Evolutionary conservation across 2,888 invertebrate species (phyloP), one percentile per base, ranked within the genome.

Genomic region (Sussaba pulchella): DNA sequence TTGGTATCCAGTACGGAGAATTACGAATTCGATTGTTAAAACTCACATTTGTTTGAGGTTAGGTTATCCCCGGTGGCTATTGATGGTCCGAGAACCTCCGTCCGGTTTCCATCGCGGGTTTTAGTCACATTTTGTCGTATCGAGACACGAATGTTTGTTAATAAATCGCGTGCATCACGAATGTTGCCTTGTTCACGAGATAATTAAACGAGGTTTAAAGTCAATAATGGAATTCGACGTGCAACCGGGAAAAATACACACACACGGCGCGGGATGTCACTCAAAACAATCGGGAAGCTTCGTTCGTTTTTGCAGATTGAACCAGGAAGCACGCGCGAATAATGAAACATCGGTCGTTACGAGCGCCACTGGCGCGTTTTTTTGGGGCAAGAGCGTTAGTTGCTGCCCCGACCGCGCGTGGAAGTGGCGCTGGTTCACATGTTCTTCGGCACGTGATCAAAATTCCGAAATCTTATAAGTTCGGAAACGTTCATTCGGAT

Each of bases 11-110:
- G 3, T 14, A 12, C 2, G 21, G 41, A 4, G 31, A 26, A 47
- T 43, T 19, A 21, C 10, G 14, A n/a, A 45, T n/a, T 31, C 9
- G 5, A 31, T 26, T 21, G 14, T 67, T 5, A 75, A 61, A 69
- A 81, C 81, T 81, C 14, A 81, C 81, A 72, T 81, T 66, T 72
- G 67, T 73, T 54, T 57, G 72, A 43, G 50, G 72, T 63, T 69
- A 78, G 72, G 73, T 78, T 78, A 73, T 78, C 69, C n/a, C n/a
- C 78, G 73, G 52, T 63, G 36, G 57, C 57, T 12, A 54, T 50
- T 54, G 21, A 54, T 21, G 21, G 21, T 21, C 66, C 71, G 75
- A 66, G 41, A 57, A 61, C 36, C 41, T 39, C 9, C 12, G 41
- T 39, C 36, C 21, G n/a, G n/a, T n/a, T 57, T 57, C 59, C 26